phyloP scores from a whole-genome alignment of 1,140 invertebrate species.

The Galleria mellonella region DNA sequence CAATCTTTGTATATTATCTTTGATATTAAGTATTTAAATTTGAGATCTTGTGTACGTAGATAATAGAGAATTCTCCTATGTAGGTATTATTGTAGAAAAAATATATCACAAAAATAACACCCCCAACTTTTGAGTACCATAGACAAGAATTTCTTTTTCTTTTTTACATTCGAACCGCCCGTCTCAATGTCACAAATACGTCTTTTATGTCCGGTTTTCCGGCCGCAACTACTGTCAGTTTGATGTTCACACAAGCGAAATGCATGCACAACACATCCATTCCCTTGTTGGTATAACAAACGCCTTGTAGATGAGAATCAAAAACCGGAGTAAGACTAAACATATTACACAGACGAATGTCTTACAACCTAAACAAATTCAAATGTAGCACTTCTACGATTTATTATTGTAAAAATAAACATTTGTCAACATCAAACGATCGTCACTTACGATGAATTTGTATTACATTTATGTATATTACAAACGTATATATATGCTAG shows the following conservation, averaged over 20 bases:
- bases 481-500: conserved; percentile 61
- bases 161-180: conserved; percentile 1
- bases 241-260: too few relatives aligned
- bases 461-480: conserved; percentile 51
- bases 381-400: conserved; percentile 29
- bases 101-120: conserved; percentile 7
- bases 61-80: neutral
- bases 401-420: conserved; percentile 48
- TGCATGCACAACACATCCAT: too few relatives aligned
- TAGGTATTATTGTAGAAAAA: neutral
- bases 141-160: too few relatives aligned
- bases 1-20: too few relatives aligned
- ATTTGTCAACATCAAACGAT: conserved; percentile 34
- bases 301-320: conserved; percentile 1
- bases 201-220: conserved; percentile 8
- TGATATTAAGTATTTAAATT: too few relatives aligned
- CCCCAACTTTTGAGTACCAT: neutral
- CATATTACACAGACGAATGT: conserved; percentile 17
- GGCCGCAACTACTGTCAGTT: neutral
- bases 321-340: conserved; percentile 1
- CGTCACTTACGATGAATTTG: conserved; percentile 41
- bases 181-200: conserved; percentile 25
- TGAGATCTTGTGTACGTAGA: too few relatives aligned
- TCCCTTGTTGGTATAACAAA: neutral
- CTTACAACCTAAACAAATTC: conserved; percentile 33